Evolutionary conservation across 92 coral and sea anemone species (phyloP), one percentile per base, ranked within the genome.

Genomic region (Diadumene lineata): DNA sequence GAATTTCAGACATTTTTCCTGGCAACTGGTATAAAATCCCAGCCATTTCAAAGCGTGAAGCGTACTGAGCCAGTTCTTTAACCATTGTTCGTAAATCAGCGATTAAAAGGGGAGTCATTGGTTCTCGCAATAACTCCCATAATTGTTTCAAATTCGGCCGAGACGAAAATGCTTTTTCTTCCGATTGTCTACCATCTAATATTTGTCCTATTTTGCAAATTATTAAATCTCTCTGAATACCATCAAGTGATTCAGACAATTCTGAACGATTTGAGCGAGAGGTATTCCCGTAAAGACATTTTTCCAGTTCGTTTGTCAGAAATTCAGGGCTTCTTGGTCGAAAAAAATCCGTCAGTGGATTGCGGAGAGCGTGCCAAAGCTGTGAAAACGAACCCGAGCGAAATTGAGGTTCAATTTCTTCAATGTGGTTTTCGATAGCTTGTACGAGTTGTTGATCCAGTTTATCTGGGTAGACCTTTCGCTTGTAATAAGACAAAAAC

Each of bases 351-450:
- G 90, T 91, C 27, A 91, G 86, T 7, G 97, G 97, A n/a, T 38
- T 72, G 15, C 82, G 77, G 13, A 91, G 78, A 53, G 92, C 84
- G 61, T 75, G 75, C 97, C 97, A 91, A 3, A 91, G 74, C 34
- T 82, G 93, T 21, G 82, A 65, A 60, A 91, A 91, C n/a, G 97
- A 81, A 66, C 89, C 97, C 23, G 93, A 91, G 30, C 84, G 84
- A 65, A 91, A 91, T 71, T 91, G 82, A n/a, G 97, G 97, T 73
- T 91, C 97, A 78, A 91, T 91, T 18, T 69, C 93, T 70, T 91
- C 97, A 43, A 91, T 91, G 63, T 91, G 97, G 31, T 83, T 50
- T 43, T 85, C 93, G 10, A 91, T 84, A 11, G 82, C 88, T 24
- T 61, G 61, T 0, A 74, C 81, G 4, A 91, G 77, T 17, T 72